A percentile compares a stretch with the other conserved stretches of the same genome.
phyloP scores from a whole-genome alignment of 2,113 vertebrate genomes.

The Prochilodus magdalenae region DNA sequence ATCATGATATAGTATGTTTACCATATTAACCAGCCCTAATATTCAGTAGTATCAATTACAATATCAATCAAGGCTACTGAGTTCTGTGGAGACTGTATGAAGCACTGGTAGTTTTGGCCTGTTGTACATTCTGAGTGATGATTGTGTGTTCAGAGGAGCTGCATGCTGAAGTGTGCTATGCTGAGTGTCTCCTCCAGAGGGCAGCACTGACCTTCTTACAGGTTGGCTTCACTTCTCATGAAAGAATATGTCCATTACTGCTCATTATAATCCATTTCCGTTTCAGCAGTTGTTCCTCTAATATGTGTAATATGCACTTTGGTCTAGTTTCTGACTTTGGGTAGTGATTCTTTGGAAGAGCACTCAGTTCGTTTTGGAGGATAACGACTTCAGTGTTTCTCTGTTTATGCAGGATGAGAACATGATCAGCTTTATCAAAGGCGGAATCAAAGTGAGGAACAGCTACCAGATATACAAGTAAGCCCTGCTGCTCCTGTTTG shows the following conservation, averaged over 20 bases:
- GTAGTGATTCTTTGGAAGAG: background rate
- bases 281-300: background rate
- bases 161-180: conserved; percentile 96
- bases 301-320: too few species aligned
- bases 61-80: background rate
- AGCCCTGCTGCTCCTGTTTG: conserved; percentile 42
- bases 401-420: conserved; percentile 88
- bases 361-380: background rate
- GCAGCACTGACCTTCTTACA: conserved; percentile 97
- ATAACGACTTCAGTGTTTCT: background rate
- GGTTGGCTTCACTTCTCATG: conserved; percentile 71
- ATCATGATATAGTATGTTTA: too few species aligned
- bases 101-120: background rate
- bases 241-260: background rate
- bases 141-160: conserved; percentile 86
- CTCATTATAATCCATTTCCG: background rate
- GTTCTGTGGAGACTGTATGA: background rate
- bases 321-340: background rate
- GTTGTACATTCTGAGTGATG: conserved; percentile 17
- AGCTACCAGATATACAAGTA: conserved; percentile 98
- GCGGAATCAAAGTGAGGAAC: conserved; percentile 96
- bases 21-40: too few species aligned
- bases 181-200: conserved; percentile 96
- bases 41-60: background rate
- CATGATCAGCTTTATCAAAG: conserved; percentile 99